Evolutionary conservation across 2,888 invertebrate species (phyloP).

Genomic region (Idaea biselata): DNA sequence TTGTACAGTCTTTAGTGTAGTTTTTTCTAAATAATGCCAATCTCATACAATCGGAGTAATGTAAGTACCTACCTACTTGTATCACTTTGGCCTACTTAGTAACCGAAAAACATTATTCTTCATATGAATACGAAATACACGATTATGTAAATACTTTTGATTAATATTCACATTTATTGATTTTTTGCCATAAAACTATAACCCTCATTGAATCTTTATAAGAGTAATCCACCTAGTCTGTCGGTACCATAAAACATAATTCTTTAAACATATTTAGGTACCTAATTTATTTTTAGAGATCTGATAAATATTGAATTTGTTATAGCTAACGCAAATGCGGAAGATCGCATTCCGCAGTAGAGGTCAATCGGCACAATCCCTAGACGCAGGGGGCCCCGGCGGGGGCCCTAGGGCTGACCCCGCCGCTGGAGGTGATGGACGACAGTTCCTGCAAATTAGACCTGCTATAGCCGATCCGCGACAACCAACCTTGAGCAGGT

Average conservation of each 20-base stretch:
- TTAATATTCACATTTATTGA: conserved; percentile 9
- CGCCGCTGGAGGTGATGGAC: conserved; percentile 61
- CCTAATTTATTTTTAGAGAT: not conserved
- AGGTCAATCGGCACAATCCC: conserved; percentile 73
- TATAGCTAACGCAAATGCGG: conserved; percentile 55
- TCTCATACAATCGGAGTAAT: conserved; percentile 71
- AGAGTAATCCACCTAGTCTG: too few relatives aligned
- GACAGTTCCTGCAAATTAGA: conserved; percentile 69
- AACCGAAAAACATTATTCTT: not conserved
- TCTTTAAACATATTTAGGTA: not conserved
- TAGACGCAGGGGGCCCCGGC: conserved; percentile 58
- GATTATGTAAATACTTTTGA: conserved; percentile 25
- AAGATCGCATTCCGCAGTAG: conserved; percentile 71
- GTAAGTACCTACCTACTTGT: conserved; percentile 46
- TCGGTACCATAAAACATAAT: not conserved
- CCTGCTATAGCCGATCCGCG: conserved; percentile 70
- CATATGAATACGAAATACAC: conserved; percentile 15
- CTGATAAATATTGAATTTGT: conserved; percentile 4
- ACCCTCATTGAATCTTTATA: not conserved
- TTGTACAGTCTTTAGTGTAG: conserved; percentile 39
- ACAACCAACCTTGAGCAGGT: conserved; percentile 60
- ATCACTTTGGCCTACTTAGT: not conserved
- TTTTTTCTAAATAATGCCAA: conserved; percentile 59
- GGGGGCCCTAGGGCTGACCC: conserved; percentile 42
- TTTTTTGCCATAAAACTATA: not conserved